Evolutionary conservation across 2,888 invertebrate species (phyloP).

Genomic region (Onthophagus sagittarius): DNA sequence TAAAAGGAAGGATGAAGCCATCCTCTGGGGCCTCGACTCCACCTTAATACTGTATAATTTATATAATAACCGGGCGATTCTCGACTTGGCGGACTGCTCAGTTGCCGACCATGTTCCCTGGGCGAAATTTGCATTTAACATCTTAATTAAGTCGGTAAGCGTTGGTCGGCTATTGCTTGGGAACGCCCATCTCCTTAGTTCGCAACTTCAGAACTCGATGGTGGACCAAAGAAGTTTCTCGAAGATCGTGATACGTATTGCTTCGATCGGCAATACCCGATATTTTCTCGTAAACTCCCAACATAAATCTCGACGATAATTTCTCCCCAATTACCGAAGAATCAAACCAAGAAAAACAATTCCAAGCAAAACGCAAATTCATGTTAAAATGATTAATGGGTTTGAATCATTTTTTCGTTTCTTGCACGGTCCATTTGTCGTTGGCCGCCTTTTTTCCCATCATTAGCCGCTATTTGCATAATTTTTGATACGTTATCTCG

Average conservation of each 20-base stretch:
- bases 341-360: neutral
- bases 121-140: conserved; percentile 41
- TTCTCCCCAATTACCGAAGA: neutral
- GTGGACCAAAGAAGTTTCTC: neutral
- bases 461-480: conserved; percentile 7
- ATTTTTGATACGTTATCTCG: conserved; percentile 9
- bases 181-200: conserved; percentile 42
- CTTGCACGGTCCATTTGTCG: neutral
- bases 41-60: conserved; percentile 32
- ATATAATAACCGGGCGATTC: conserved; percentile 29
- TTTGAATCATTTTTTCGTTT: neutral
- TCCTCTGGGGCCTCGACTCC: conserved; percentile 22
- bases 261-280: neutral
- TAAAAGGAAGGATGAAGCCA: conserved; percentile 24
- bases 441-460: conserved; percentile 1
- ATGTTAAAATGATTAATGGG: neutral
- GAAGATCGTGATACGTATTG: neutral
- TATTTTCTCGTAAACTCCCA: neutral
- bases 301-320: neutral
- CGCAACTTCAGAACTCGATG: neutral
- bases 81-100: neutral
- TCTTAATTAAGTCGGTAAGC: conserved; percentile 44
- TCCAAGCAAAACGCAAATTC: neutral
- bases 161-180: conserved; percentile 35
- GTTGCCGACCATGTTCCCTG: neutral